Evolutionary conservation across 2,888 invertebrate species (phyloP), one percentile per base, ranked within the genome.

Genomic region (Odontomyia ornata): DNA sequence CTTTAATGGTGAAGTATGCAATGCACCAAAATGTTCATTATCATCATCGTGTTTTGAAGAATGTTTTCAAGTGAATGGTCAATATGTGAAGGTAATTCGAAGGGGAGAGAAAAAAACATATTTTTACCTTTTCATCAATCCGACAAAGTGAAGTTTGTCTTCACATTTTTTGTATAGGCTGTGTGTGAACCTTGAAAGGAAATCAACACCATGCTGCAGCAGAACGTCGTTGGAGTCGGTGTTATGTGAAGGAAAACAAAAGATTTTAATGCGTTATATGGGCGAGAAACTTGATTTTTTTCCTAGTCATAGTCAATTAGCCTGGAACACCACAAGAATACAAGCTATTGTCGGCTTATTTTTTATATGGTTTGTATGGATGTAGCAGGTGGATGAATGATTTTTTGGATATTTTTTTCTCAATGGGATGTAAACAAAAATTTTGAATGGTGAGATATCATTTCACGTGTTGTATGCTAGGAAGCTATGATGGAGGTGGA

Each of bases 91-190:
- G 52, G 52, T 15, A 9, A 36, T 36, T 9, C 15, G 52, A 52
- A 52, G 7, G 36, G 9, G 9, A 9, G 36, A 36, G 36, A 3
- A 52, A 52, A 52, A n/a, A 52, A 13, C n/a, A n/a, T n/a, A n/a
- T n/a, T n/a, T n/a, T 18, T n/a, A 52, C 52, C 52, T 52, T 52
- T 52, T 52, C 52, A 52, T n/a, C n/a, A 52, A 15, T n/a, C 52
- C 52, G 52, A 52, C 52, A 52, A 52, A 52, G 52, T 52, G 52
- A 52, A 15, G 52, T 52, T 52, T 52, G 52, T 52, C n/a, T 36
- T 36, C 36, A 36, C 36, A 36, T 52, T 18, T 52, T 43, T 43
- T 7, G 43, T 43, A 13, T 15, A n/a, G 52, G 52, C 18, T 52
- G 52, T 18, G 15, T 52, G 5, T 52, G 52, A 52, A 52, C 52